Base-by-base conservation (phyloP, 2,113 vertebrate genomes). In the Cyanoderma ruficeps region DNA sequence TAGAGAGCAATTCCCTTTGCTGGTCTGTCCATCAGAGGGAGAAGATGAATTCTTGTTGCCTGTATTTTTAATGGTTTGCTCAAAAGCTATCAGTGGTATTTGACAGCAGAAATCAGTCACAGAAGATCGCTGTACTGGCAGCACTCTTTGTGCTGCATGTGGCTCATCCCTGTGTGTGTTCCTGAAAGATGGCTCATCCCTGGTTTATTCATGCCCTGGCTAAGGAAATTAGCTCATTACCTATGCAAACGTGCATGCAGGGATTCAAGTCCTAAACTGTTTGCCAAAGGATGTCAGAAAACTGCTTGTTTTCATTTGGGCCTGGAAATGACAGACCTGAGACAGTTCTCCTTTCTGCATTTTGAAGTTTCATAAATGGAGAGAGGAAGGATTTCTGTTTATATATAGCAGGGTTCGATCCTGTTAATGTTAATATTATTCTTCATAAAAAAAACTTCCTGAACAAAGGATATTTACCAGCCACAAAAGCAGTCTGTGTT, bases 381-480 rank as follows among this genome's bases (percentile, higher is more conserved):
- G 49, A 49, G 70, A 28, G 82, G 52, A 67, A 76, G 71, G 67
- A 76, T 69, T 93, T 83, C 71, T 93, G 75, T 83, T 95, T 95
- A 86, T 78, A 13, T n/a, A 86, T 47, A 64, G 30, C 75, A 46
- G 49, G 28, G 64, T 68, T 77, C 39, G 2, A 83, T 96, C 78
- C 82, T 81, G 31, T 67, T 89, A 65, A 49, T 67, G 47, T 89
- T 81, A 33, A 37, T 80, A 60, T 86, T 90, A 47, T 93, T 92
- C 52, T 83, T 64, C 28, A 16, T 63, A 28, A 33, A 68, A 68
- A 68, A 83, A 92, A n/a, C 71, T 68, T 90, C 79, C 88, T 42
- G 18, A 63, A 33, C 47, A 78, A 77, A 95, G 92, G 90, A 96
- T 92, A 93, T 96, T 88, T 96, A 83, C 76, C 82, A 80, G 75